Base-by-base conservation (phyloP, 1,140 invertebrate species). In the Drosophila truncata region DNA sequence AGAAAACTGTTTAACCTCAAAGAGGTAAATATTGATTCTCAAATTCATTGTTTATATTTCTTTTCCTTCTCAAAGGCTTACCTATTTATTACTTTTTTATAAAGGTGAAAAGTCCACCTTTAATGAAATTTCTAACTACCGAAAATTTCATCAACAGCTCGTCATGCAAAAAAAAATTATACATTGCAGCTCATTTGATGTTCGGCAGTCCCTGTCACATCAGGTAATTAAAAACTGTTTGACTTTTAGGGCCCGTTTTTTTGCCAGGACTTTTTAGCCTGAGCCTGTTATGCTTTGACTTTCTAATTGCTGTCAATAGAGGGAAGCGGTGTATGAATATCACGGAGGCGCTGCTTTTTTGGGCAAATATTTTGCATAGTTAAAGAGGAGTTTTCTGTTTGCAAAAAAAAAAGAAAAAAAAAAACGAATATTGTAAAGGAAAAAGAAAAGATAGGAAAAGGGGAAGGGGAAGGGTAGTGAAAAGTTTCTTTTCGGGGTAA, bases 211-310 rank as follows among this genome's bases (percentile, higher is more conserved):
- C 41, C 65, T 42, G 63, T 60, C 78, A 77, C 66, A 80, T 77
- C 76, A 87, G 72, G 66, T 87, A 87, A 87, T 87, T 87, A 87
- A 87, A 85, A 87, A 87, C 83, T 87, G 84, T 87, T 87, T 84
- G 84, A 54, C 77, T 60, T 78, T 88, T 65, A 62, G 46, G 71
- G 31, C 58, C 39, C 13, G 25, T 60, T 66, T 65, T 77, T 47
- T 49, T 16, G 41, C 13, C 44, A 63, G 46, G 14, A 33, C 65
- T 76, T 80, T 55, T 67, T 77, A 58, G 73, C 58, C 63, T 49
- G 29, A 39, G 1, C 35, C 52, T 55, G 52, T 82, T 87, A 76
- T 79, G 82, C 83, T 87, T 87, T 88, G 84, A 87, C 77, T 84
- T 88, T 88, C 84, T 87, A 87, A 87, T 87, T 87, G 84, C 84